Evolutionary conservation across 2,888 invertebrate species (phyloP), one percentile per base, ranked within the genome.

Genomic region (Erebia palarica): DNA sequence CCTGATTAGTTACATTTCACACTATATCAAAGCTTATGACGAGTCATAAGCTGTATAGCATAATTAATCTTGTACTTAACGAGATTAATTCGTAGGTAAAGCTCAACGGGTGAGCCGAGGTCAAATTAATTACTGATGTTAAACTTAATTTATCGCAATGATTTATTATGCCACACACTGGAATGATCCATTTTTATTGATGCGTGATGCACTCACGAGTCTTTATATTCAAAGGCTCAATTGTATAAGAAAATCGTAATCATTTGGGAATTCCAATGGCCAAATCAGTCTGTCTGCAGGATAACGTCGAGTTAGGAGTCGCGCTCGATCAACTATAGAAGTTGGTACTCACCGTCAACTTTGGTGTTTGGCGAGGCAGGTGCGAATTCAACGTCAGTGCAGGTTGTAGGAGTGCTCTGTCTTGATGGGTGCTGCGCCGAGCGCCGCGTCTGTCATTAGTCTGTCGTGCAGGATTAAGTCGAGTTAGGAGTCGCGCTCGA

Each of bases 331-430:
- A 96, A 94, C 96, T 9, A 53, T 8, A 53, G 53, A 53, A n/a
- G 14, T n/a, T 11, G 27, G 3, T 2, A 86, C 93, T 89, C 83
- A 96, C 96, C 96, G 82, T 96, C 96, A 84, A 96, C 95, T 94
- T 95, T 96, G 93, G 95, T 94, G 91, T 94, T 90, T 73, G 96
- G 96, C 70, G 96, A 96, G 76, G 95, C 94, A 61, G 96, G 96
- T 80, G 95, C 87, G 59, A 96, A 96, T 79, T 96, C 96, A 59
- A 94, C 95, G 85, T 96, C 96, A 96, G 78, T 95, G 95, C 68
- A 96, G 91, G 86, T 97, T 98, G 94, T 98, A 98, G 77, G 98
- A 98, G 94, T 98, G 98, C 90, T 98, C 98, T 75, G 96, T 96
- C 92, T 98, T 98, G 86, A 98, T 98, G 77, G 97, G 97, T 0